These are phyloP conservation scores for Eupeodes corollae DNA, from an alignment of 1,140 invertebrate genomes.

Conservation along the genomic window DNA sequence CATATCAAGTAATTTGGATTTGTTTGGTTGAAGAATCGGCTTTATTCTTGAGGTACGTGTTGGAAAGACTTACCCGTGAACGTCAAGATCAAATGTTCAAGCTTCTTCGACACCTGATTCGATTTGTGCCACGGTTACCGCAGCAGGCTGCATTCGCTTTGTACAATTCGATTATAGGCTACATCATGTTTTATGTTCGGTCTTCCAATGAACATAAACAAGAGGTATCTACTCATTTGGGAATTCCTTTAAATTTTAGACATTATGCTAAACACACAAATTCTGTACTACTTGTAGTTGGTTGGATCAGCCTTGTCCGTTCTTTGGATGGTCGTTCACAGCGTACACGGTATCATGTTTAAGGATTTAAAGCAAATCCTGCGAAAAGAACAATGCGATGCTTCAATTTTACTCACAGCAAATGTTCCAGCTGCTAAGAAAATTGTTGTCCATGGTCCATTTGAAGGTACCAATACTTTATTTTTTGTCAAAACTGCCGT, in stretches of 20 bases:
- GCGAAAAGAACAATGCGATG: constrained; percentile 97
- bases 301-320: constrained; percentile 90
- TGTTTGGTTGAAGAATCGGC: constrained; percentile 97
- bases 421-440: constrained; percentile 99
- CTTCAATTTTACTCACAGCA: constrained; percentile 90
- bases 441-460: constrained; percentile 94
- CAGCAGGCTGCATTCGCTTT: constrained; percentile 97
- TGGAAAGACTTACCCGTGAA: constrained; percentile 91
- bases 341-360: constrained; percentile 97
- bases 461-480: constrained; percentile 28
- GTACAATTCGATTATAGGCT: constrained; percentile 98
- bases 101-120: constrained; percentile 78
- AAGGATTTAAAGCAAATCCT: constrained; percentile 99
- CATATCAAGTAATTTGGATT: constrained; percentile 91
- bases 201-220: constrained; percentile 89
- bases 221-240: constrained; percentile 40
- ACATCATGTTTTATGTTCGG: constrained; percentile 98
- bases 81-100: constrained; percentile 95
- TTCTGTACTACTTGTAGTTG: constrained; percentile 34
- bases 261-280: background rate
- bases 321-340: constrained; percentile 94
- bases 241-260: background rate
- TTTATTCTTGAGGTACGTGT: constrained; percentile 87
- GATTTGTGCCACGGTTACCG: constrained; percentile 85
- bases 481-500: constrained; percentile 15